These are phyloP conservation scores for Tachuris rubrigastra DNA, from an alignment of 2,113 vertebrate genomes.

Conservation along the genomic window DNA sequence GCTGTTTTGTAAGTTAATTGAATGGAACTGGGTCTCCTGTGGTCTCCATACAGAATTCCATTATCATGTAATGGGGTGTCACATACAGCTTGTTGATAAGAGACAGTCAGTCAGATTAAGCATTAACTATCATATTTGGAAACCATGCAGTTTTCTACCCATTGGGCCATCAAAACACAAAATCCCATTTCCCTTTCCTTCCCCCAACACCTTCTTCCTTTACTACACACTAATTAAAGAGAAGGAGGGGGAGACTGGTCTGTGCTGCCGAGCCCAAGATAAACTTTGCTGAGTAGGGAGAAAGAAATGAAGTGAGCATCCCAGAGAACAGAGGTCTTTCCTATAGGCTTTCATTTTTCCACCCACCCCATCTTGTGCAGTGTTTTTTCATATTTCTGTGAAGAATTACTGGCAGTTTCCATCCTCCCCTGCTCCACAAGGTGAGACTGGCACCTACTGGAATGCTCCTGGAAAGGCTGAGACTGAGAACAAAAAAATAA, in stretches of 20 bases:
- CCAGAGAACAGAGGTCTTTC: constrained; percentile 9
- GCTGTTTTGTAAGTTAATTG: constrained; percentile 44
- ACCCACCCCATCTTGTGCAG: background rate
- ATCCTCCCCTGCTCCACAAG: constrained; percentile 14
- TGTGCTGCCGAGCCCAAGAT: background rate
- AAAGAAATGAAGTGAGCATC: constrained; percentile 31
- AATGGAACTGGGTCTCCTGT: constrained; percentile 45
- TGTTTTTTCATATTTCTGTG: background rate
- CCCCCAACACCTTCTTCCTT: background rate
- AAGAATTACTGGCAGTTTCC: constrained; percentile 43
- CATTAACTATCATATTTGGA: constrained; percentile 47
- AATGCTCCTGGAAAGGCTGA: background rate
- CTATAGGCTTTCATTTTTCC: background rate
- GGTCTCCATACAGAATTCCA: constrained; percentile 40
- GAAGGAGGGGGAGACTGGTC: background rate
- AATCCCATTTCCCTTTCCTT: background rate
- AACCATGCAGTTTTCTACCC: constrained; percentile 22
- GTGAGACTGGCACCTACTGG: constrained; percentile 65
- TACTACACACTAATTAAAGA: constrained; percentile 31
- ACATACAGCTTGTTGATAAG: constrained; percentile 43
- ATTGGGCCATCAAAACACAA: constrained; percentile 43
- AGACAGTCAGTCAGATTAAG: constrained; percentile 55
- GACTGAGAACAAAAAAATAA: background rate
- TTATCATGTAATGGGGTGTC: constrained; percentile 56
- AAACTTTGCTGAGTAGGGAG: constrained; percentile 40